phyloP scores from a whole-genome alignment of 2,888 invertebrate species.

The Lobophora halterata region DNA sequence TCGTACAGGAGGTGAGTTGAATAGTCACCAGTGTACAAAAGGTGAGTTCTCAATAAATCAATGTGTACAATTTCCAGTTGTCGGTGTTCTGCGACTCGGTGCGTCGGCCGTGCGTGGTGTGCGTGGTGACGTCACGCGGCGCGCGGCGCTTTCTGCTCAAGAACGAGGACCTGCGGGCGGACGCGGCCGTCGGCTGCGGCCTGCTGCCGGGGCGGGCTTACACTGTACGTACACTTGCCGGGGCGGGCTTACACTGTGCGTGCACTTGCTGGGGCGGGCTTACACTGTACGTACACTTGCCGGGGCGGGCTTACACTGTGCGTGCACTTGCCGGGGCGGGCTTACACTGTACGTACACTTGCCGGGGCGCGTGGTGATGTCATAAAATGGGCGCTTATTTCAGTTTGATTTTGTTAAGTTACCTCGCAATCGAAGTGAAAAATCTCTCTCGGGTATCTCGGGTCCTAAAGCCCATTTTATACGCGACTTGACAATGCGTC shows the following conservation, averaged over 20 bases:
- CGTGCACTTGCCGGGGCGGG: constrained; percentile 21
- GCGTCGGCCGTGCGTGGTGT: constrained; percentile 48
- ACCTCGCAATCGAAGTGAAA: too few species aligned
- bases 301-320: constrained; percentile 39
- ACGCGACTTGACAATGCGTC: too few species aligned
- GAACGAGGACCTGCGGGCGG: constrained; percentile 45
- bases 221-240: constrained; percentile 34
- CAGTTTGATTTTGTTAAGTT: too few species aligned
- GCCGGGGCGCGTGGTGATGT: too few species aligned
- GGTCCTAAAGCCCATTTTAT: too few species aligned
- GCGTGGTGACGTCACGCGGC: constrained; percentile 42
- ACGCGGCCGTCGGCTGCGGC: constrained; percentile 42
- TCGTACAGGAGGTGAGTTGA: too few species aligned
- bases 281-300: constrained; percentile 33
- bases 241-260: constrained; percentile 39
- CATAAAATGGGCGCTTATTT: too few species aligned
- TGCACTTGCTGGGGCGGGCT: constrained; percentile 22
- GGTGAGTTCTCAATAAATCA: neutral
- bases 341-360: constrained; percentile 1
- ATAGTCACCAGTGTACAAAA: too few species aligned
- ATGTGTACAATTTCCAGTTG: constrained; percentile 31
- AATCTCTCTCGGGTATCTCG: too few species aligned
- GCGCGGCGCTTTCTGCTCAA: constrained; percentile 44
- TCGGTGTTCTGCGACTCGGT: constrained; percentile 48
- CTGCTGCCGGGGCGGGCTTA: constrained; percentile 23